Conservation (phyloP, 92 coral and sea anemone genomes). For the Phenganax marumi region DNA sequence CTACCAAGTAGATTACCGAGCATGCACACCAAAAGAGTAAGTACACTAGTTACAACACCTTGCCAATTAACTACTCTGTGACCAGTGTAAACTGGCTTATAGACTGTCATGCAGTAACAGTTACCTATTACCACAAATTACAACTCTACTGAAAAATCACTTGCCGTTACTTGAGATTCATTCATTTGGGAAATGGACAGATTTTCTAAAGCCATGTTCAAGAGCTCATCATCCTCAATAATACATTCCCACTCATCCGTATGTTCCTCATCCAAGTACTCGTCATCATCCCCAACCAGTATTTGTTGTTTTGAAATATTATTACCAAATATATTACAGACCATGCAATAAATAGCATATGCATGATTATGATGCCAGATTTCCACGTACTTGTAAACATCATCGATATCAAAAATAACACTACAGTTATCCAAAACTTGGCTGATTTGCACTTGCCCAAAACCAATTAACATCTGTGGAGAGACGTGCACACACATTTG, state of each 20-base stretch:
- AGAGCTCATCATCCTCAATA: slow-evolving; percentile 44
- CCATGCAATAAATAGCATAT: background rate
- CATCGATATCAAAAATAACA: slow-evolving; percentile 25
- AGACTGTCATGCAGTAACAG: too few species aligned
- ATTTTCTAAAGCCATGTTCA: slow-evolving; percentile 33
- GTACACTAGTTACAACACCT: slow-evolving; percentile 15
- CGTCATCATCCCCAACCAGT: slow-evolving; percentile 6
- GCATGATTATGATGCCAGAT: slow-evolving; percentile 41
- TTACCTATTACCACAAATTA: background rate
- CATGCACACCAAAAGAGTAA: too few species aligned
- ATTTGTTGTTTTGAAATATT: background rate
- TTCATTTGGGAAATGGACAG: slow-evolving; percentile 46
- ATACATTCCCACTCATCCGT: slow-evolving; percentile 46
- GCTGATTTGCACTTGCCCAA: slow-evolving; percentile 26
- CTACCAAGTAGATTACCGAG: too few species aligned
- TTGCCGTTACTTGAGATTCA: background rate
- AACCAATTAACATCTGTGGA: slow-evolving; percentile 34
- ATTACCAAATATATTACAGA: slow-evolving; percentile 12
- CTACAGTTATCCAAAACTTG: slow-evolving; percentile 36
- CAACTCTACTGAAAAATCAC: background rate
- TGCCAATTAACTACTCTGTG: slow-evolving; percentile 3
- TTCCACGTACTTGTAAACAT: slow-evolving; percentile 35
- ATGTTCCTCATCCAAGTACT: slow-evolving; percentile 14
- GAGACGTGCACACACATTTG: background rate
- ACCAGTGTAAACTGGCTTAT: too few species aligned